phyloP scores from a whole-genome alignment of 2,888 invertebrate genomes.

The Leptinotarsa haldemani region DNA sequence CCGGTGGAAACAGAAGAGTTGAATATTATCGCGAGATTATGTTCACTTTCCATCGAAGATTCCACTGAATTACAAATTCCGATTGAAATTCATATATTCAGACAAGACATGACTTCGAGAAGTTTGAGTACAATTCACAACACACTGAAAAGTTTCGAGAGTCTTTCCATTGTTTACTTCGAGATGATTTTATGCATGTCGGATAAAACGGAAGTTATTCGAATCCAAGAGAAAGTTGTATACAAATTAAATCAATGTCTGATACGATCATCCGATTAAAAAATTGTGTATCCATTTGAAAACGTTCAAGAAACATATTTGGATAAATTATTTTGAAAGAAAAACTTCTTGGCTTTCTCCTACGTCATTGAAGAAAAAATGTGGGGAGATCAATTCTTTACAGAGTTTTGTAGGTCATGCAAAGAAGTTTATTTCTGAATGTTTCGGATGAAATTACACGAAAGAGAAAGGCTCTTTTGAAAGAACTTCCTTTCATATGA shows the following conservation, averaged over 20 bases:
- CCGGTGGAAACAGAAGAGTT: background rate
- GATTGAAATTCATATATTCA: slow-evolving; percentile 18
- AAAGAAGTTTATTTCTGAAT: too few species aligned
- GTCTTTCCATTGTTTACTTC: background rate
- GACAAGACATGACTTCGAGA: slow-evolving; percentile 14
- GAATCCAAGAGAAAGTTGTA: background rate
- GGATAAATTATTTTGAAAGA: too few species aligned
- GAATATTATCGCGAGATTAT: background rate
- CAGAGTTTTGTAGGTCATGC: too few species aligned
- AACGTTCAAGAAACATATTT: background rate
- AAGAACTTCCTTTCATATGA: too few species aligned
- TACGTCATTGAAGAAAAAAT: too few species aligned
- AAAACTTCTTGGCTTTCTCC: too few species aligned
- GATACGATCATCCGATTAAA: background rate
- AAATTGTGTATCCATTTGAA: background rate
- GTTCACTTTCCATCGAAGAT: background rate
- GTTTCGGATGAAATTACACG: too few species aligned
- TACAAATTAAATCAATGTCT: background rate
- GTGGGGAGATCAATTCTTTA: too few species aligned
- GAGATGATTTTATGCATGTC: slow-evolving; percentile 11
- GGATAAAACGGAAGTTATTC: slow-evolving; percentile 8
- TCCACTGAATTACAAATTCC: slow-evolving; percentile 5
- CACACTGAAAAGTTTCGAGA: slow-evolving; percentile 17
- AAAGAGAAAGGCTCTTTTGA: too few species aligned
- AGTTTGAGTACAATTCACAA: slow-evolving; percentile 13